phyloP scores from a whole-genome alignment of 2,113 vertebrate species.

The Turdus rufiventris region DNA sequence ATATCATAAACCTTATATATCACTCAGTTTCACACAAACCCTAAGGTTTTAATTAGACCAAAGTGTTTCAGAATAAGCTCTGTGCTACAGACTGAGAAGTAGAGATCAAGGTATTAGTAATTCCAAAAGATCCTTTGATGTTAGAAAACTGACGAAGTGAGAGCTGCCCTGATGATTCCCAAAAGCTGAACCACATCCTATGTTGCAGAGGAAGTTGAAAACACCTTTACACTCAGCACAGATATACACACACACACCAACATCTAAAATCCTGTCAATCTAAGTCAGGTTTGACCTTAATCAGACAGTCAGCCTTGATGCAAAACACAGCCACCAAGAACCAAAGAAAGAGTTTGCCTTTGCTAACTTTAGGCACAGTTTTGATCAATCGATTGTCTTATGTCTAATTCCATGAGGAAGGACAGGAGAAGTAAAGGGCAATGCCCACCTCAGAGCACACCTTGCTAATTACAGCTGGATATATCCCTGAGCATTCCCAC shows the following conservation, averaged over 20 bases:
- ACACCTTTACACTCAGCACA: neutral
- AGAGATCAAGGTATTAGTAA: conserved; percentile 42
- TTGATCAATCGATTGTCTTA: neutral
- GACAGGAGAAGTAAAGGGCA: neutral
- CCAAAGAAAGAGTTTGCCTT: neutral
- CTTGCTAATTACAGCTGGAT: neutral
- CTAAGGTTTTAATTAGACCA: conserved; percentile 51
- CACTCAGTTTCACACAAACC: neutral
- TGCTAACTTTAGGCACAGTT: neutral
- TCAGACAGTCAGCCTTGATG: neutral
- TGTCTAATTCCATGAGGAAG: neutral
- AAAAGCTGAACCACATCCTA: conserved; percentile 26
- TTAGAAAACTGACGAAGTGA: conserved; percentile 38
- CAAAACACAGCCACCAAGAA: neutral
- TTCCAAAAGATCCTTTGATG: conserved; percentile 31
- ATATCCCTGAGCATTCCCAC: neutral
- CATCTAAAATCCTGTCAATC: neutral
- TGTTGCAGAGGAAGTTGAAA: conserved; percentile 12
- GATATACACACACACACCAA: neutral
- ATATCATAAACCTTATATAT: neutral
- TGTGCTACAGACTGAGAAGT: conserved; percentile 10
- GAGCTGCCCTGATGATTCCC: conserved; percentile 25
- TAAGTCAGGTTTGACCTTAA: neutral
- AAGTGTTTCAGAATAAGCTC: neutral
- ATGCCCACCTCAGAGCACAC: neutral